Percentiles rank a stretch among this genome's conserved stretches.
Evolutionary conservation across 2,888 invertebrate species (phyloP).

Genomic region (Allygus modestus): DNA sequence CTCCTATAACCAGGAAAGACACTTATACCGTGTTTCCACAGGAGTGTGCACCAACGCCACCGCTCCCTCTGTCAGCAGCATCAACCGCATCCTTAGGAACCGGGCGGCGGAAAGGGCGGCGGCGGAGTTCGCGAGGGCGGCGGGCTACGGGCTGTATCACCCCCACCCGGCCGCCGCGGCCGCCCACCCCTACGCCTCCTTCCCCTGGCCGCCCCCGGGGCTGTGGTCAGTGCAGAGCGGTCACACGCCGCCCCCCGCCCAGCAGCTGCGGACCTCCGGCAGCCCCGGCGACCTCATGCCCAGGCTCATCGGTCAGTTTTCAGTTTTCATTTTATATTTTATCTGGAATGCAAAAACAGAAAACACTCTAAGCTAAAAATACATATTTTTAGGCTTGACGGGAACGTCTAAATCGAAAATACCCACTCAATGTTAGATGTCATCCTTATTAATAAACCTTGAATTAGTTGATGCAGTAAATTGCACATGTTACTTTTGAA

Average conservation of each 20-base stretch:
- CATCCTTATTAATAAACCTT: too few species aligned
- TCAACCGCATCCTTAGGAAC: constrained; percentile 96
- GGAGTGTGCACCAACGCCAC: constrained; percentile 97
- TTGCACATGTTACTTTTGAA: too few species aligned
- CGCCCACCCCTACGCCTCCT: constrained; percentile 71
- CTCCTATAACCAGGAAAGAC: too few species aligned
- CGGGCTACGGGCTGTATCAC: constrained; percentile 90
- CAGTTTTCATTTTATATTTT: too few species aligned
- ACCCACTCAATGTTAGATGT: too few species aligned
- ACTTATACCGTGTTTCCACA: constrained; percentile 74
- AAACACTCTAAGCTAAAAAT: too few species aligned
- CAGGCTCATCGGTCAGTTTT: constrained; percentile 69
- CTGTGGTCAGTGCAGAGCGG: constrained; percentile 61
- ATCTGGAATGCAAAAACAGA: too few species aligned
- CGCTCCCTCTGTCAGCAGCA: constrained; percentile 97
- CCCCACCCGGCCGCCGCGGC: constrained; percentile 77
- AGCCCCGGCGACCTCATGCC: constrained; percentile 71
- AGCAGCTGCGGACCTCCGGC: constrained; percentile 70
- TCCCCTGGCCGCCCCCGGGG: constrained; percentile 70
- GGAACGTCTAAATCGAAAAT: too few species aligned
- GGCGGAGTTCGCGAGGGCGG: constrained; percentile 95
- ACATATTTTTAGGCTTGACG: too few species aligned
- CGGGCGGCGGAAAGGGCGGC: constrained; percentile 97
- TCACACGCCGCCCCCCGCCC: constrained; percentile 54
- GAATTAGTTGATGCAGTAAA: too few species aligned